phyloP scores from a whole-genome alignment of 2,113 vertebrate species.

The Tachycineta bicolor region DNA sequence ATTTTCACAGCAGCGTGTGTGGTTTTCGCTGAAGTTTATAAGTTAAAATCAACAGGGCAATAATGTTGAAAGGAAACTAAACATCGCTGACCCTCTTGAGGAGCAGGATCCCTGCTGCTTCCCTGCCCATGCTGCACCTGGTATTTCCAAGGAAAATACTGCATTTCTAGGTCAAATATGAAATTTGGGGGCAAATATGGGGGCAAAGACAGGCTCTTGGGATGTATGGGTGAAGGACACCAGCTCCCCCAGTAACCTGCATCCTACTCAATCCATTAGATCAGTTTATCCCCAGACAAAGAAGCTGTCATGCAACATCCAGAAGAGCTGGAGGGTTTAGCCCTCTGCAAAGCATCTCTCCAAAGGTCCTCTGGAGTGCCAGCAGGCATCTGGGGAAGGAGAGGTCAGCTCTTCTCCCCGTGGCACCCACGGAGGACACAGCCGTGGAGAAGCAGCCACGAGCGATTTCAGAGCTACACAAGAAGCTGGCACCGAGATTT shows the following conservation, averaged over 20 bases:
- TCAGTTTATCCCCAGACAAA: background rate
- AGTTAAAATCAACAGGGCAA: slow-evolving; percentile 18
- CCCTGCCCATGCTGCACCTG: background rate
- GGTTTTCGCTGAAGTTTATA: slow-evolving; percentile 26
- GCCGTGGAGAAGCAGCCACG: background rate
- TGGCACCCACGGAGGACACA: background rate
- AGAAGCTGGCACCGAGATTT: slow-evolving; percentile 2
- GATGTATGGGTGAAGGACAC: background rate
- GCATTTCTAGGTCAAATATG: background rate
- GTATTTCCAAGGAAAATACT: background rate
- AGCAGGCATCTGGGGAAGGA: background rate
- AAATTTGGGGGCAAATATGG: background rate
- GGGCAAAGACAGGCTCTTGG: background rate
- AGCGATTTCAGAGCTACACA: background rate
- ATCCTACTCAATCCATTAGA: background rate
- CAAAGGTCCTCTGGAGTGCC: background rate
- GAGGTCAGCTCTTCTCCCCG: background rate
- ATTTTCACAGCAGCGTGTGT: slow-evolving; percentile 52
- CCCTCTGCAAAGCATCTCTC: background rate
- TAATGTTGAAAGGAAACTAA: background rate
- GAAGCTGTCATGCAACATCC: background rate
- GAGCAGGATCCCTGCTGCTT: background rate
- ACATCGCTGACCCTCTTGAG: background rate
- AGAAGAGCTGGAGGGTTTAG: background rate
- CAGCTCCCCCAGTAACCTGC: background rate